Conservation (phyloP, 1,140 invertebrate genomes). For the Calephelis nemesis region DNA sequence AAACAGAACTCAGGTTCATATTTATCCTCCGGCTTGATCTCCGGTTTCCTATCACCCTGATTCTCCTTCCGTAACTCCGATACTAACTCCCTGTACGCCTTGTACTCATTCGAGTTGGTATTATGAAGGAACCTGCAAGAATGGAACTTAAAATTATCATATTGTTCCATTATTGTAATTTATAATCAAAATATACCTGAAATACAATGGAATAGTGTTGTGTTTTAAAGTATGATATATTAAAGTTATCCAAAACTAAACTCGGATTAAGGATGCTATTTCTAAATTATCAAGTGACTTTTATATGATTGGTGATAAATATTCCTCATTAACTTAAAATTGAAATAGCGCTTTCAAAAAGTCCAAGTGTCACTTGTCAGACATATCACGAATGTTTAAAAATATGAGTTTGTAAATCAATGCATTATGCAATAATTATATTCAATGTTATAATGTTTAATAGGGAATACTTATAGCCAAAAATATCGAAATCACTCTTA, state of each 20-base stretch:
- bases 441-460: no score
- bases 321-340: neutral
- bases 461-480: no score
- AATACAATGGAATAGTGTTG: constrained; percentile 39
- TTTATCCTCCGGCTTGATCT: constrained; percentile 72
- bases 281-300: no score
- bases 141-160: constrained; percentile 30
- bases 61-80: constrained; percentile 49
- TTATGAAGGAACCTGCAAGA: constrained; percentile 75
- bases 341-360: neutral
- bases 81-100: constrained; percentile 68
- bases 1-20: constrained; percentile 76
- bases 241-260: neutral
- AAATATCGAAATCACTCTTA: no score
- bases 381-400: no score
- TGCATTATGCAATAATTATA: no score
- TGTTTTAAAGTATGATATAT: neutral
- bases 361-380: no score
- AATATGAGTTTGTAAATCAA: no score
- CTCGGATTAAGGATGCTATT: neutral
- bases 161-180: constrained; percentile 35
- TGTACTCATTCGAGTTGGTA: constrained; percentile 68
- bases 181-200: constrained; percentile 48
- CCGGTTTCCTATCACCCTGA: constrained; percentile 44
- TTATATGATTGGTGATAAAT: neutral